A percentile compares a stretch with the other conserved stretches of the same genome.
phyloP scores from a whole-genome alignment of 2,888 invertebrate genomes.

The Pseudococcus longispinus region DNA sequence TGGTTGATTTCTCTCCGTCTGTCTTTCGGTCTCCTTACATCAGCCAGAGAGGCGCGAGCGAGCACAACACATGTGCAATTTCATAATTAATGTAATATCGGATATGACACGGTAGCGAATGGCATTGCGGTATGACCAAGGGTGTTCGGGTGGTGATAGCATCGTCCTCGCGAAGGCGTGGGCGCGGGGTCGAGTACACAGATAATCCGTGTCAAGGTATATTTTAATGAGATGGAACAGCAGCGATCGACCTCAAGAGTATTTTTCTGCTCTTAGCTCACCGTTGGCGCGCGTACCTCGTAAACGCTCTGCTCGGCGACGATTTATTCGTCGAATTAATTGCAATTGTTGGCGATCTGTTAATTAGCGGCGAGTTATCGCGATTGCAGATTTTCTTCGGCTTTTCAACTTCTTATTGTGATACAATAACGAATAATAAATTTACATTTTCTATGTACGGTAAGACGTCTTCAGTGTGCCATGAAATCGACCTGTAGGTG shows the following conservation, averaged over 20 bases:
- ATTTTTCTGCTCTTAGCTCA: constrained; percentile 22
- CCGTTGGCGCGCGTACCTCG: constrained; percentile 6
- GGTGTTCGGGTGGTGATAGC: constrained; percentile 29
- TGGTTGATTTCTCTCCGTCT: neutral
- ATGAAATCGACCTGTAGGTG: neutral
- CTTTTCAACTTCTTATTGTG: neutral
- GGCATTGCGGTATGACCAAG: constrained; percentile 40
- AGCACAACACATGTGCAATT: neutral
- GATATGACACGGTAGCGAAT: constrained; percentile 46
- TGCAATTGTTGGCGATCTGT: constrained; percentile 23
- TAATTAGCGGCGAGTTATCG: constrained; percentile 18
- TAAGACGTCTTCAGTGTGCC: neutral
- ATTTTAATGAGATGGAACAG: constrained; percentile 54
- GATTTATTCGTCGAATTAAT: constrained; percentile 38
- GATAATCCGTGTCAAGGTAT: constrained; percentile 53
- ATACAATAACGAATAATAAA: neutral
- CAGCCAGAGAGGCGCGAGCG: neutral
- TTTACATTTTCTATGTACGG: neutral
- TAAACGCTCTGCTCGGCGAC: neutral
- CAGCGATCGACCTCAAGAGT: constrained; percentile 48
- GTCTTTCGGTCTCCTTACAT: no score
- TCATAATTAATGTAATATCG: constrained; percentile 27
- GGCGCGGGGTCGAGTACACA: constrained; percentile 39
- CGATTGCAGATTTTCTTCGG: neutral
- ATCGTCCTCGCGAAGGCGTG: constrained; percentile 40